Conservation (phyloP, 1,140 invertebrate species). For the Zophobas atratus region DNA sequence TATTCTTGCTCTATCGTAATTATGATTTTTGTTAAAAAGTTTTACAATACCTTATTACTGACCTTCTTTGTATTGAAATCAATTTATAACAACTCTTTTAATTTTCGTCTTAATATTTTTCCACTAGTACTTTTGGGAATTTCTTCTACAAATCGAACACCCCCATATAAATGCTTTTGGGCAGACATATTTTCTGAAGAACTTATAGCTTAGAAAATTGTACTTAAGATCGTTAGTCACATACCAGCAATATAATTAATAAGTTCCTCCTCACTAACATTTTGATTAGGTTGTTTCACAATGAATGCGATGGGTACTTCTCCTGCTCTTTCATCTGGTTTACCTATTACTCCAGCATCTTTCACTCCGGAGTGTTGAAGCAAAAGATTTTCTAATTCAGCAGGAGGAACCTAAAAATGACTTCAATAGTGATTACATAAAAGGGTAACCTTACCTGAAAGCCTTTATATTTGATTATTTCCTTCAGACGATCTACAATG, state of each 20-base stretch:
- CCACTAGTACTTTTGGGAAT: slow-evolving; percentile 74
- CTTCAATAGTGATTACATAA: no score
- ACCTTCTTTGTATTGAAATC: no score
- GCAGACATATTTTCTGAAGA: slow-evolving; percentile 29
- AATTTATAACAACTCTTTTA: slow-evolving; percentile 9
- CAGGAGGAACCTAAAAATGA: slow-evolving; percentile 69
- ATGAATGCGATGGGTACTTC: slow-evolving; percentile 79
- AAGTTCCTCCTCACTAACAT: slow-evolving; percentile 69
- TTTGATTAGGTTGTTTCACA: slow-evolving; percentile 68
- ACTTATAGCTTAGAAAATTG: background rate
- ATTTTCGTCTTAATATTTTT: slow-evolving; percentile 12
- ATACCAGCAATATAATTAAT: slow-evolving; percentile 68
- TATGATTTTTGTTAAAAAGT: no score
- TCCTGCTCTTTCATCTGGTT: slow-evolving; percentile 75
- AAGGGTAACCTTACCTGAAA: slow-evolving; percentile 72
- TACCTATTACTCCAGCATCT: slow-evolving; percentile 83
- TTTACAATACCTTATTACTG: no score
- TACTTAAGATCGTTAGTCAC: no score
- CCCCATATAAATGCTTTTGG: slow-evolving; percentile 71
- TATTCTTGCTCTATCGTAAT: no score
- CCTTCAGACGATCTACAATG: slow-evolving; percentile 84
- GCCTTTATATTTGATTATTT: slow-evolving; percentile 86
- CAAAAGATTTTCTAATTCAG: slow-evolving; percentile 82
- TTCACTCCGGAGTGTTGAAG: slow-evolving; percentile 76
- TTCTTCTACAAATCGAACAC: slow-evolving; percentile 73